Base-by-base conservation (phyloP, 2,113 vertebrate species). In the Dipodomys spectabilis region DNA sequence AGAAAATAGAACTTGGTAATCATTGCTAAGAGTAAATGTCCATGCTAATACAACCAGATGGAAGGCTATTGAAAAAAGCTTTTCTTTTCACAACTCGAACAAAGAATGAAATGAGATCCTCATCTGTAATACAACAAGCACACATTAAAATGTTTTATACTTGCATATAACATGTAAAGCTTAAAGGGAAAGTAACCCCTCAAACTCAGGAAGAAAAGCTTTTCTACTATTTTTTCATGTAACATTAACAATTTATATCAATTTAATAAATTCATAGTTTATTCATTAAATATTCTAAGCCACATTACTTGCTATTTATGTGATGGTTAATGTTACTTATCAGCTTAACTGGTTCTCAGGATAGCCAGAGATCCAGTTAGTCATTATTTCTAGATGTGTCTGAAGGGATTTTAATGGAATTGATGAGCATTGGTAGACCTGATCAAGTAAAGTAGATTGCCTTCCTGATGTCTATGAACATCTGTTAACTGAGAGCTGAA, bases 41-140 rank as follows among this genome's bases (percentile, higher is more conserved):
- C 60, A 91, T n/a, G 27, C 91, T 75, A 90, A 71, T 71, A 94
- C 80, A 57, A 73, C 39, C 22, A 28, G 8, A 79, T 86, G 64
- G 8, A 84, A 95, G 45, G 28, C n/a, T 96, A 77, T 95, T 86
- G 88, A 93, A 95, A 95, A 97, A 97, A 91, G 89, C 67, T 72
- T 62, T 95, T 20, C 39, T 87, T 83, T 89, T 84, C 83, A 92
- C 68, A 93, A 30, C 32, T 89, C 27, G 27, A 79, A 79, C 8
- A 30, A 96, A 67, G 19, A 86, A 93, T 93, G 86, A 97, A 96
- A 90, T 78, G 62, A 81, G 86, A 78, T 93, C 44, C 88, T 95
- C 64, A 92, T 92, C 90, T 94, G 75, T 77, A 96, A 82, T 87
- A 90, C 62, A 95, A 93, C 69, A 95, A 39, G 92, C 88, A 82